These are phyloP conservation scores for Asarcornis scutulata DNA, from an alignment of 2,113 vertebrate species.

Conservation along the genomic window DNA sequence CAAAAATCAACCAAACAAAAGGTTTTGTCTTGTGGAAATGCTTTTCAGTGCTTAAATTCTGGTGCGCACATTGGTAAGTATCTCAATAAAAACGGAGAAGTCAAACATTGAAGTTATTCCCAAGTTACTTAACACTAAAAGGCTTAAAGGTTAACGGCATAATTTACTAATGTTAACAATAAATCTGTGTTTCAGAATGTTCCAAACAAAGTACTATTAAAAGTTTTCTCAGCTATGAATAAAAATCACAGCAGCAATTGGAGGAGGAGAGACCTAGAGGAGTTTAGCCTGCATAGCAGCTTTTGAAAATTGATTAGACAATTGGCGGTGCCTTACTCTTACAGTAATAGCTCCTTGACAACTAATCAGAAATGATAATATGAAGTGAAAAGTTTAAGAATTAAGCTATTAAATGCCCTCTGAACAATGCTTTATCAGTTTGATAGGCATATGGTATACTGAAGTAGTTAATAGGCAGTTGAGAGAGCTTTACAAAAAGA, in stretches of 20 bases:
- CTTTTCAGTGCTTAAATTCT: background rate
- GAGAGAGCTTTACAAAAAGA: background rate
- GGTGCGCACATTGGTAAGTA: background rate
- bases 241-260: background rate
- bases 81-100: background rate
- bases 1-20: background rate
- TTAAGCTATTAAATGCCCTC: slow-evolving; percentile 29
- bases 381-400: slow-evolving; percentile 27
- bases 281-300: background rate
- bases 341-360: background rate
- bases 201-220: background rate
- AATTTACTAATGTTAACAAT: background rate
- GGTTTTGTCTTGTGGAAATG: background rate
- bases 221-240: background rate
- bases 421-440: slow-evolving; percentile 47
- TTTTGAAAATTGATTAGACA: background rate
- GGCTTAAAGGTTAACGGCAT: background rate
- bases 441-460: background rate
- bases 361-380: slow-evolving; percentile 17
- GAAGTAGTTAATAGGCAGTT: background rate
- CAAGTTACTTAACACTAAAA: background rate
- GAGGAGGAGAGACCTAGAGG: background rate
- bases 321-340: background rate
- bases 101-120: background rate
- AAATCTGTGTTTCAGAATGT: background rate